A percentile compares a stretch with the other conserved stretches of the same genome.
These are phyloP conservation scores for Caloenas nicobarica DNA, from an alignment of 2,113 vertebrate genomes.

Conservation along the genomic window DNA sequence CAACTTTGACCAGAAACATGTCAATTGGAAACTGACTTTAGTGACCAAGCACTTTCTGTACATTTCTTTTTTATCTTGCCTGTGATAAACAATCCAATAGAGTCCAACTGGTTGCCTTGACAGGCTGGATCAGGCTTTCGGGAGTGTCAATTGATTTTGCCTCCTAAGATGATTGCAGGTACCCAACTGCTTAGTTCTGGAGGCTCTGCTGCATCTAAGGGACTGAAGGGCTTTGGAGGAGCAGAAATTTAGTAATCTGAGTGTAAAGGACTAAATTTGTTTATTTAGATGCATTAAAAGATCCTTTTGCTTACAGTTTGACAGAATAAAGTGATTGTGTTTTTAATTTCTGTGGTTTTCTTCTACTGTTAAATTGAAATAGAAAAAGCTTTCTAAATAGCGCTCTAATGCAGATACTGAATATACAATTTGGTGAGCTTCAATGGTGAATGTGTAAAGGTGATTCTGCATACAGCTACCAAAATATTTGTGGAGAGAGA, in stretches of 20 bases:
- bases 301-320: neutral
- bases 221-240: neutral
- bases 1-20: neutral
- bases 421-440: neutral
- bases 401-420: neutral
- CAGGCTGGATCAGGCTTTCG: neutral
- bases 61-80: neutral
- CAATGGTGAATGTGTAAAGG: neutral
- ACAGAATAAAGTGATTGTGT: neutral
- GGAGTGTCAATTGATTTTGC: neutral
- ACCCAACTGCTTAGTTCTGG: neutral
- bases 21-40: neutral
- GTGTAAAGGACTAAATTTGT: neutral
- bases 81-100: neutral
- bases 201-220: neutral
- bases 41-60: neutral
- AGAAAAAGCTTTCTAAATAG: neutral
- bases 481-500: neutral
- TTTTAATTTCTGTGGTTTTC: neutral
- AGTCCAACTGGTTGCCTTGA: neutral
- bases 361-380: neutral
- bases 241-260: neutral
- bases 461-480: neutral
- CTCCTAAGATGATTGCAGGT: neutral
- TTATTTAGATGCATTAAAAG: neutral